These are phyloP conservation scores for Elachura formosa DNA, from an alignment of 2,113 vertebrate species.

Conservation along the genomic window DNA sequence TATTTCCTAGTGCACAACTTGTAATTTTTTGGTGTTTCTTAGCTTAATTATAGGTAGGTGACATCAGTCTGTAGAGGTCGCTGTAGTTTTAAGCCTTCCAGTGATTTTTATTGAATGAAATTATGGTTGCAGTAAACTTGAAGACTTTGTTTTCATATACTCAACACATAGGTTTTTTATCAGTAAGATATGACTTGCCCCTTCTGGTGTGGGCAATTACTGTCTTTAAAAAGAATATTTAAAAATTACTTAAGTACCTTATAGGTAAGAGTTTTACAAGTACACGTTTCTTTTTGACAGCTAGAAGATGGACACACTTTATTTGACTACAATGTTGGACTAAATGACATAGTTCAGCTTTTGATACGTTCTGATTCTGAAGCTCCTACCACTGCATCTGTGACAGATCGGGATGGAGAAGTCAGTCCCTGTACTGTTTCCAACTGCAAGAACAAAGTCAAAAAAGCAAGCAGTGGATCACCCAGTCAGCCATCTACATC, in stretches of 20 bases:
- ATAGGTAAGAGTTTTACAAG: neutral
- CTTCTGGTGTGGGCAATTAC: neutral
- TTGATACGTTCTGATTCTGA: constrained; percentile 90
- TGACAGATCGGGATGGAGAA: constrained; percentile 75
- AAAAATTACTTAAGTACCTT: neutral
- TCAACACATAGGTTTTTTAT: neutral
- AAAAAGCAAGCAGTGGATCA: constrained; percentile 70
- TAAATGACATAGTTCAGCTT: constrained; percentile 97
- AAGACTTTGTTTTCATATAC: neutral
- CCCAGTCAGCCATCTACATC: constrained; percentile 86
- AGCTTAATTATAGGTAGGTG: neutral
- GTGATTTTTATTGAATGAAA: neutral
- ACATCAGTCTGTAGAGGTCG: neutral
- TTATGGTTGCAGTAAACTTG: neutral
- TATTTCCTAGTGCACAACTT: neutral
- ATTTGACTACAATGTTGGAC: constrained; percentile 96
- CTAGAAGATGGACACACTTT: constrained; percentile 98
- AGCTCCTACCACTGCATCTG: constrained; percentile 76
- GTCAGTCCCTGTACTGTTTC: constrained; percentile 58
- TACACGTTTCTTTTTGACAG: constrained; percentile 69
- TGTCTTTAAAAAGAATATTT: neutral
- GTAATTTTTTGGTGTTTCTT: neutral
- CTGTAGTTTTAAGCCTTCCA: neutral
- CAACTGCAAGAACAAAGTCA: constrained; percentile 79
- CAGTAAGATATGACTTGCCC: neutral